Percentiles rank a stretch among this genome's conserved stretches.
Conservation (phyloP, 2,113 vertebrate species). For the Eidolon helvum region DNA sequence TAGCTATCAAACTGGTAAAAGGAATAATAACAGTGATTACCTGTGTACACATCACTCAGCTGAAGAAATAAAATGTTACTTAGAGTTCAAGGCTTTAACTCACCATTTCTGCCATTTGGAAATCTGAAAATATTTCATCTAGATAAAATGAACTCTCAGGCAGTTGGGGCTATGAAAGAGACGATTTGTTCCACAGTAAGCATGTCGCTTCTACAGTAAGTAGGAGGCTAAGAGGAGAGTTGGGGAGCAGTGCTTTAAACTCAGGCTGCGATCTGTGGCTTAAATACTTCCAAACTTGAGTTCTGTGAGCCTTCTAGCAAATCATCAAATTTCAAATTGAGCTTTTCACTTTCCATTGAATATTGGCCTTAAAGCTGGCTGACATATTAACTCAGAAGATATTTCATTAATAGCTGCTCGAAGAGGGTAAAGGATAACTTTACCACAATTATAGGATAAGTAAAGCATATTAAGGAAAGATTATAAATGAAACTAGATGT, state of each 20-base stretch:
- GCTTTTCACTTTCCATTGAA: neutral
- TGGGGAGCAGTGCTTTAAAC: neutral
- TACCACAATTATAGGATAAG: neutral
- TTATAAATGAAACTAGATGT: neutral
- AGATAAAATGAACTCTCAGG: neutral
- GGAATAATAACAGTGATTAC: neutral
- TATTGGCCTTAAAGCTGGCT: neutral
- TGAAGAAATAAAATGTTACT: neutral
- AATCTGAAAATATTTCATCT: neutral
- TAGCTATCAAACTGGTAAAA: neutral
- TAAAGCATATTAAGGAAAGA: neutral
- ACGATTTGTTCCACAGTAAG: neutral
- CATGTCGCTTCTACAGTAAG: neutral
- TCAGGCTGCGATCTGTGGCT: neutral
- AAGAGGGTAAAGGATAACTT: neutral
- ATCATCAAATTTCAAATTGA: conserved; percentile 7
- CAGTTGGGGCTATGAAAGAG: neutral
- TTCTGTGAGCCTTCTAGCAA: neutral
- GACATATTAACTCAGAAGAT: neutral
- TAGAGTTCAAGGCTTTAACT: neutral
- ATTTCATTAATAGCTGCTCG: neutral
- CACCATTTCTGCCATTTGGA: neutral
- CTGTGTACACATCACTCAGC: neutral
- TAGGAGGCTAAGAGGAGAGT: neutral
- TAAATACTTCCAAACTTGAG: neutral